Evolutionary conservation across 2,113 vertebrate species (phyloP).

Genomic region (Syngnathus typhle): DNA sequence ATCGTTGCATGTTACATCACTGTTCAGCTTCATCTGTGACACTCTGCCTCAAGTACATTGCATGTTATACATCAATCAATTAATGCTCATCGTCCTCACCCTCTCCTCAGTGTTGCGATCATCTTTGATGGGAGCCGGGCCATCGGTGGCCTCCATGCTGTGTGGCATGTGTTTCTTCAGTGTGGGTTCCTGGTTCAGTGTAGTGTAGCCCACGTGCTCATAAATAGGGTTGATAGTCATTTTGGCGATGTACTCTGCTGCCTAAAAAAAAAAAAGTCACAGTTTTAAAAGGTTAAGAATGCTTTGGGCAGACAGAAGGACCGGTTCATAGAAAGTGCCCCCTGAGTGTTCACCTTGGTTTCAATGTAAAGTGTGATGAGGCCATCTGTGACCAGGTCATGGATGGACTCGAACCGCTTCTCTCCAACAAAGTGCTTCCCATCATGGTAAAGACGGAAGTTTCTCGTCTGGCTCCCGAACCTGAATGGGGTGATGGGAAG

Average conservation of each 20-base stretch:
- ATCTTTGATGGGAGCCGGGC: slow-evolving; percentile 76
- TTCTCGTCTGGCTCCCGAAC: slow-evolving; percentile 92
- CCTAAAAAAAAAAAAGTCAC: slow-evolving; percentile 52
- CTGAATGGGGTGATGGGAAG: slow-evolving; percentile 50
- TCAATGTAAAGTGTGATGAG: slow-evolving; percentile 97
- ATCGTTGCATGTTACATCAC: slow-evolving; percentile 31
- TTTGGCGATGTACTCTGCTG: slow-evolving; percentile 95
- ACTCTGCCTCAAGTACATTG: slow-evolving; percentile 1
- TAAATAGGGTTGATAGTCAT: slow-evolving; percentile 99
- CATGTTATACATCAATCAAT: slow-evolving; percentile 30
- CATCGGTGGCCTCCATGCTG: slow-evolving; percentile 79
- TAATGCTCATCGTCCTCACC: slow-evolving; percentile 71
- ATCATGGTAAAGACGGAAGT: slow-evolving; percentile 95
- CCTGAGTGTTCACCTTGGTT: slow-evolving; percentile 71
- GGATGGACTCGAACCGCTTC: slow-evolving; percentile 95
- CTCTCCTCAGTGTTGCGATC: slow-evolving; percentile 82
- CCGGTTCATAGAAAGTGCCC: background rate
- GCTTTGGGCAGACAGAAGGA: background rate
- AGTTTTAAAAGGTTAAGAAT: background rate
- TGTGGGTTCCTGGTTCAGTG: slow-evolving; percentile 91
- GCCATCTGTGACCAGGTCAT: slow-evolving; percentile 95
- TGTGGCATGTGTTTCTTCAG: slow-evolving; percentile 82
- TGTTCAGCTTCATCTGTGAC: slow-evolving; percentile 49
- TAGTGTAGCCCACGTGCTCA: slow-evolving; percentile 88
- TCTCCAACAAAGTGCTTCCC: slow-evolving; percentile 97